phyloP scores from a whole-genome alignment of 2,113 vertebrate genomes.

The Gasterosteus aculeatus region DNA sequence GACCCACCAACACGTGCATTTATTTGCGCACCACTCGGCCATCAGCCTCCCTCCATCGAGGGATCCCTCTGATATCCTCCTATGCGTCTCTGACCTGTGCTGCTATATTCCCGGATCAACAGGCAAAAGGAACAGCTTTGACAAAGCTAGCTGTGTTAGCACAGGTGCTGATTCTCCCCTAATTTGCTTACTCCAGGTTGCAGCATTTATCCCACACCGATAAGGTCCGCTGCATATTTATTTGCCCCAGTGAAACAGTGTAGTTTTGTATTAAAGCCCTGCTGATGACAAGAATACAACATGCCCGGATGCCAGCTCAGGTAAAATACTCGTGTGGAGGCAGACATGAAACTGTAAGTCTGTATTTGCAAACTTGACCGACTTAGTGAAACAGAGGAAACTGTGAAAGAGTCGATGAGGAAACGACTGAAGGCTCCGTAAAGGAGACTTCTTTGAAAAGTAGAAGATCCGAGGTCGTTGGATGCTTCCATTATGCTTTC shows the following conservation, averaged over 20 bases:
- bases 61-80: constrained; percentile 44
- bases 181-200: constrained; percentile 59
- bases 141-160: constrained; percentile 57
- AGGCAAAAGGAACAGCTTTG: constrained; percentile 48
- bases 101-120: constrained; percentile 65
- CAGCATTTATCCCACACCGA: constrained; percentile 64
- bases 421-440: background rate
- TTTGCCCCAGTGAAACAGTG: constrained; percentile 59
- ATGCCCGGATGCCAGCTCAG: constrained; percentile 47
- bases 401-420: constrained; percentile 1
- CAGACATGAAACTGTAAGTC: constrained; percentile 40
- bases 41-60: constrained; percentile 30
- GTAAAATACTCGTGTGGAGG: constrained; percentile 36
- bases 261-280: constrained; percentile 56
- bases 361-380: constrained; percentile 11
- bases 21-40: background rate
- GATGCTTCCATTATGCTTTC: background rate
- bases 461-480: background rate
- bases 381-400: constrained; percentile 13
- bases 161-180: constrained; percentile 48
- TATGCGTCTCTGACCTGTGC: constrained; percentile 46
- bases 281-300: constrained; percentile 47
- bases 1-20: constrained; percentile 41
- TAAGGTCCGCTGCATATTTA: constrained; percentile 50
- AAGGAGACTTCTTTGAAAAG: background rate